Evolutionary conservation across 2,113 vertebrate species (phyloP).

Genomic region (Callocephalon fimbriatum): DNA sequence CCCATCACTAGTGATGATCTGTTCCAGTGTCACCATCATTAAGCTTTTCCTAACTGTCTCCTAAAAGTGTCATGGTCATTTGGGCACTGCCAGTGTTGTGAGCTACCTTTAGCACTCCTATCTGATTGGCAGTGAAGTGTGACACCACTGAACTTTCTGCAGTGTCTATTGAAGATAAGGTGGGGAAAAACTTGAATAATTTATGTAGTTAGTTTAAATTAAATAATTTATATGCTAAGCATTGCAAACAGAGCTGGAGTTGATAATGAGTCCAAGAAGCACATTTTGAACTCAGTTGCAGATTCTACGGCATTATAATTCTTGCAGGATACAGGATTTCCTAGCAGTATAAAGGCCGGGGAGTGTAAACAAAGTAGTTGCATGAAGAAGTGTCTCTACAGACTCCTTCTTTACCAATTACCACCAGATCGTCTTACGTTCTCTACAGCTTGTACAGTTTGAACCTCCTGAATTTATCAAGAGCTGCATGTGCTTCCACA

Average conservation of each 20-base stretch:
- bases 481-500: background rate
- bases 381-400: constrained; percentile 1
- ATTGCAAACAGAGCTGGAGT: constrained; percentile 70
- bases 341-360: background rate
- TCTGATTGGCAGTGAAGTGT: constrained; percentile 54
- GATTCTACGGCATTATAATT: constrained; percentile 53
- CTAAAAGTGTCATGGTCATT: background rate
- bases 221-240: constrained; percentile 75
- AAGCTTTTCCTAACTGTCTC: background rate
- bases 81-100: background rate
- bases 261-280: constrained; percentile 62
- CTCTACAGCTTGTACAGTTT: background rate
- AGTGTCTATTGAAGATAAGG: constrained; percentile 66
- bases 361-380: constrained; percentile 39
- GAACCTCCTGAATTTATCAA: constrained; percentile 11
- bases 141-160: constrained; percentile 50
- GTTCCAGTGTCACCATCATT: background rate
- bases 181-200: constrained; percentile 54
- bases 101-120: background rate
- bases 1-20: too few relatives aligned
- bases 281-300: constrained; percentile 65
- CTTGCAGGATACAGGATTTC: constrained; percentile 42
- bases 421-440: background rate
- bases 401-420: background rate
- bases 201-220: constrained; percentile 74